Conservation (phyloP, 1,140 invertebrate species). For the Capitella teleta region DNA sequence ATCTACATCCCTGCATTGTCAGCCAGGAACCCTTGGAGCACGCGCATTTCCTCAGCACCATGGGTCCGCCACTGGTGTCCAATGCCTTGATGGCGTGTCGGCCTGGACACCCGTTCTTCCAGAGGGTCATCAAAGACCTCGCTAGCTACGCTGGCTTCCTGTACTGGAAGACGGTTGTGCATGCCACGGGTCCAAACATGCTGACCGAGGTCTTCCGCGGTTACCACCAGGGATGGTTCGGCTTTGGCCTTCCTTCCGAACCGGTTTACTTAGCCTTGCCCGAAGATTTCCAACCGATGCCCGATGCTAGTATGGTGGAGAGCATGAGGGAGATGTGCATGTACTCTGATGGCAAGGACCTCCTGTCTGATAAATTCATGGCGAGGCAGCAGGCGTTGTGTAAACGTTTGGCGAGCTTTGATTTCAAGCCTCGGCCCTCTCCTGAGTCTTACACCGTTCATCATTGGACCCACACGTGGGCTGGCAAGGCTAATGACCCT, state of each 20-base stretch:
- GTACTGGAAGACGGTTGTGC: conserved; percentile 25
- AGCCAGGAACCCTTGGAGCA: conserved; percentile 36
- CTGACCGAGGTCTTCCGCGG: conserved; percentile 22
- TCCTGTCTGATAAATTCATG: conserved; percentile 13
- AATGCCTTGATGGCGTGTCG: conserved; percentile 35
- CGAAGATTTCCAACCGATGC: conserved; percentile 6
- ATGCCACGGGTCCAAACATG: conserved; percentile 36
- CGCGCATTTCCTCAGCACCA: conserved; percentile 16
- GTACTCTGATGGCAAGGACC: conserved; percentile 17
- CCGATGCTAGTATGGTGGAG: conserved; percentile 11
- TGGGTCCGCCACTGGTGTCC: conserved; percentile 23
- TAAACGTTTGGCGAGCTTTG: neutral
- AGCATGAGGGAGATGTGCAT: conserved; percentile 1
- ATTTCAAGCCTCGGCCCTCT: neutral
- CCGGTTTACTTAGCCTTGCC: conserved; percentile 3
- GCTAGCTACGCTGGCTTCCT: conserved; percentile 20
- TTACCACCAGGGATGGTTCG: conserved; percentile 12
- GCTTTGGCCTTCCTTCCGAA: conserved; percentile 8
- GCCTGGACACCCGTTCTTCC: conserved; percentile 31
- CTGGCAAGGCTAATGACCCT: neutral
- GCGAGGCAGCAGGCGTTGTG: conserved; percentile 1
- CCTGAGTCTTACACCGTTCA: neutral
- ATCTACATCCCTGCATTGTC: conserved; percentile 29
- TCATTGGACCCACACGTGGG: conserved; percentile 1
- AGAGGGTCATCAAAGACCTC: conserved; percentile 23